These are phyloP conservation scores for Steinernema khuongi DNA, from an alignment of 1,140 invertebrate species.

Conservation along the genomic window DNA sequence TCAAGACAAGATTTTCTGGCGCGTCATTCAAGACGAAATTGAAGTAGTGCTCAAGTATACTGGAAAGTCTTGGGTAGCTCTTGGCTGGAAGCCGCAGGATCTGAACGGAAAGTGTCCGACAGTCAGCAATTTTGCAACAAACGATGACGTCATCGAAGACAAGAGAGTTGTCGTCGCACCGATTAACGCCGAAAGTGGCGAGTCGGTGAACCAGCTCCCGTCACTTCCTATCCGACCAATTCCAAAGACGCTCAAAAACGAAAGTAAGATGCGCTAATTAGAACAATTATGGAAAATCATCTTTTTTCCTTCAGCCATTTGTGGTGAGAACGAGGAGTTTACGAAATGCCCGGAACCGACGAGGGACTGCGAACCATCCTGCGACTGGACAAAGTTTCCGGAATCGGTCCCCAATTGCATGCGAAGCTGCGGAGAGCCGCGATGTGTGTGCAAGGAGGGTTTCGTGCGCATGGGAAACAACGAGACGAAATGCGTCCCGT, in stretches of 20 bases:
- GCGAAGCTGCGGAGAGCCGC: conserved; percentile 43
- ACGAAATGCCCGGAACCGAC: conserved; percentile 47
- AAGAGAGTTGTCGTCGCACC: conserved; percentile 7
- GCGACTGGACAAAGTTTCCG: conserved; percentile 55
- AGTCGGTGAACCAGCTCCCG: neutral
- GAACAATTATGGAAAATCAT: neutral
- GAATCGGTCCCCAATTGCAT: conserved; percentile 52
- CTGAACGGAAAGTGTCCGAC: conserved; percentile 17
- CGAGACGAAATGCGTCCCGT: conserved; percentile 18
- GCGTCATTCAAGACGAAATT: conserved; percentile 50
- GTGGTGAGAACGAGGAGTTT: conserved; percentile 48
- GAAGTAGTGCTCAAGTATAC: conserved; percentile 55
- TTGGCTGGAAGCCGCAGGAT: conserved; percentile 58
- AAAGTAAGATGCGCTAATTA: neutral
- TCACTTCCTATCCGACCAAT: conserved; percentile 9
- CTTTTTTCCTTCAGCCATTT: conserved; percentile 22
- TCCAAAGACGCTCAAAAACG: neutral
- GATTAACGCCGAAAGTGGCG: neutral
- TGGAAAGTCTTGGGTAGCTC: conserved; percentile 52
- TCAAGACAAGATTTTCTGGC: conserved; percentile 41
- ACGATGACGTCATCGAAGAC: neutral
- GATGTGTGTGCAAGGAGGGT: conserved; percentile 55
- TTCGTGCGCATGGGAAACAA: conserved; percentile 45
- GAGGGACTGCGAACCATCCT: conserved; percentile 51
- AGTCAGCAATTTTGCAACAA: conserved; percentile 5